Evolutionary conservation across 1,140 invertebrate genomes (phyloP), one percentile per base, ranked within the genome.

Genomic region (Microvelia longipes): DNA sequence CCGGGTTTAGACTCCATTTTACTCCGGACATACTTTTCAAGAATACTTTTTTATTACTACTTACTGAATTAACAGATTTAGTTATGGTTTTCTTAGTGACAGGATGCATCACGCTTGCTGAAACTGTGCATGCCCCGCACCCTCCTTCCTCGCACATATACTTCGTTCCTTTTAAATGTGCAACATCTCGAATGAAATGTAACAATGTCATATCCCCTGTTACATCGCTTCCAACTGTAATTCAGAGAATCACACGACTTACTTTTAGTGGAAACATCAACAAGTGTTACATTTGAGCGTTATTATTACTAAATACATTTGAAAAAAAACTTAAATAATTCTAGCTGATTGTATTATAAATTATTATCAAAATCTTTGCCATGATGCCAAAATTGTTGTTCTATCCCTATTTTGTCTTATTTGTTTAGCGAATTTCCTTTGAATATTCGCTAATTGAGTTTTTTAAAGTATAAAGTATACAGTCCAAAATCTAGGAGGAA

Each of bases 51-150:
- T n/a, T n/a, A n/a, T 13, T 26, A 30, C 2, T 64, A 77, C 71
- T 72, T 61, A 75, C 75, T 28, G 90, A 91, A 77, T 92, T 92
- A 0, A 91, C 85, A 14, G 89, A 82, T 72, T 86, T 84, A 15
- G 80, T 83, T 71, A 83, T 77, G 71, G 77, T 75, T 77, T 83
- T 82, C 72, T 81, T 80, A 19, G 76, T 82, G 1, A 81, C 76
- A 13, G 85, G 83, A 73, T 87, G 79, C 1, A 78, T 77, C 2
- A 81, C 79, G 61, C 80, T 81, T 1, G 85, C 85, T 2, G 86
- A 78, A 2, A 96, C 91, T 0, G 92, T 94, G 75, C 94, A 97
- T 0, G 93, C 93, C 1, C 82, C 82, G 74, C 82, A 83, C 5
- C 82, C 82, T 28, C 81, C 82, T 73, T 83, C 81, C 24, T 75